Evolutionary conservation across 2,797 vertebrate genomes (phyloP).

Genomic region (Cyprinodon diabolis): DNA sequence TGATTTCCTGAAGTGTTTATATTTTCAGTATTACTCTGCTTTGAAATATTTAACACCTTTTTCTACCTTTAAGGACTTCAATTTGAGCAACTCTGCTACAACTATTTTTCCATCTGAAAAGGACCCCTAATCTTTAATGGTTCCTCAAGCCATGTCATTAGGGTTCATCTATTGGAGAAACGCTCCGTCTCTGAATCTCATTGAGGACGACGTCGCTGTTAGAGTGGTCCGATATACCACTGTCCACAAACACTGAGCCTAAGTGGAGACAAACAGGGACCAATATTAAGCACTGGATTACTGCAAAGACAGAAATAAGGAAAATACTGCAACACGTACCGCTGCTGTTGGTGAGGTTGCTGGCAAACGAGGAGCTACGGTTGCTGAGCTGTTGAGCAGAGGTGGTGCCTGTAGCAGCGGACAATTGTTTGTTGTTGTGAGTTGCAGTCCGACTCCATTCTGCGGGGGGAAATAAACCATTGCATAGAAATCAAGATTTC

Average conservation of each 20-base stretch:
- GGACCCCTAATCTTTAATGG: neutral
- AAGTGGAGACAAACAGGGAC: neutral
- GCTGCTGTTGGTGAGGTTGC: slow-evolving; percentile 78
- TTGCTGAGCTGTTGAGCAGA: slow-evolving; percentile 79
- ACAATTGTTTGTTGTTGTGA: slow-evolving; percentile 83
- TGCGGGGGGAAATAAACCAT: slow-evolving; percentile 48
- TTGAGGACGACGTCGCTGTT: slow-evolving; percentile 69
- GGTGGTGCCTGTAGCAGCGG: slow-evolving; percentile 74
- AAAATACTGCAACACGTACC: slow-evolving; percentile 34
- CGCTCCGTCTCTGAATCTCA: slow-evolving; percentile 56
- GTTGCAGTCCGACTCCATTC: slow-evolving; percentile 94
- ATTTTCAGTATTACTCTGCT: slow-evolving; percentile 16
- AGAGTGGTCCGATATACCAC: slow-evolving; percentile 53
- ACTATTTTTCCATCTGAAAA: neutral
- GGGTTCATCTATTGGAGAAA: neutral
- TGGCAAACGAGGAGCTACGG: slow-evolving; percentile 84
- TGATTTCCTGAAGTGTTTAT: neutral
- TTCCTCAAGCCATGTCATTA: neutral
- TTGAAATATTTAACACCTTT: slow-evolving; percentile 2
- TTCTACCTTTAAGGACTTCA: slow-evolving; percentile 6
- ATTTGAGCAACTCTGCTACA: slow-evolving; percentile 1
- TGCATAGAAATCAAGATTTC: neutral
- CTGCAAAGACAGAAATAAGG: neutral
- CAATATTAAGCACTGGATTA: neutral
- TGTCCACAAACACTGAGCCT: slow-evolving; percentile 67